phyloP scores from a whole-genome alignment of 2,113 vertebrate genomes.

The Mobula birostris region DNA sequence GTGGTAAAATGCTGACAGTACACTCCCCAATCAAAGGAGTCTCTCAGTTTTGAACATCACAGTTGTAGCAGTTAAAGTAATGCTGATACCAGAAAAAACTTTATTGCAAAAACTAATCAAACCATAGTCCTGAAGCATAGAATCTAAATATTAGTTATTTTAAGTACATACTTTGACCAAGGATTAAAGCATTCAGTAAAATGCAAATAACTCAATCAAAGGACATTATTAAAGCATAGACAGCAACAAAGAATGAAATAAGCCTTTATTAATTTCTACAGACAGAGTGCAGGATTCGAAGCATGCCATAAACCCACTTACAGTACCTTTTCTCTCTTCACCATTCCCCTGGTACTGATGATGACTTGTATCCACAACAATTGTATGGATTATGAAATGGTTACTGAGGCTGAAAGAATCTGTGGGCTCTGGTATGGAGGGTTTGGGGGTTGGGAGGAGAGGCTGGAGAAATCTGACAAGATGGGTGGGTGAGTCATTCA shows the following conservation, averaged over 20 bases:
- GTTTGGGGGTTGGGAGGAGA: too few species aligned
- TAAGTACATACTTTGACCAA: background rate
- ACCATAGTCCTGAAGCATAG: background rate
- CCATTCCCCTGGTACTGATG: too few species aligned
- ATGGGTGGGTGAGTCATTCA: too few species aligned
- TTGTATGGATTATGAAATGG: too few species aligned
- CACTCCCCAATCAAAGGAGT: background rate
- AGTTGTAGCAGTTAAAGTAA: background rate
- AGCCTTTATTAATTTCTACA: background rate
- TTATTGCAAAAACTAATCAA: background rate
- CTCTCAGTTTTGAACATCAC: background rate
- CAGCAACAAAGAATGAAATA: background rate
- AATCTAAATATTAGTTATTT: background rate
- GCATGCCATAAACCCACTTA: background rate
- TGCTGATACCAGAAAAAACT: background rate
- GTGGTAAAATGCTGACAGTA: background rate
- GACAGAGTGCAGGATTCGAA: background rate
- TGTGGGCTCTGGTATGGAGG: too few species aligned
- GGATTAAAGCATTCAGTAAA: background rate
- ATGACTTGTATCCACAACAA: too few species aligned
- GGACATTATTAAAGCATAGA: background rate
- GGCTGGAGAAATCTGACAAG: too few species aligned
- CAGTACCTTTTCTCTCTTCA: too few species aligned
- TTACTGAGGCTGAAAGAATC: too few species aligned
- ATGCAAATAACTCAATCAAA: background rate